Evolutionary conservation across 2,113 vertebrate species (phyloP).

Genomic region (Plecotus auritus): DNA sequence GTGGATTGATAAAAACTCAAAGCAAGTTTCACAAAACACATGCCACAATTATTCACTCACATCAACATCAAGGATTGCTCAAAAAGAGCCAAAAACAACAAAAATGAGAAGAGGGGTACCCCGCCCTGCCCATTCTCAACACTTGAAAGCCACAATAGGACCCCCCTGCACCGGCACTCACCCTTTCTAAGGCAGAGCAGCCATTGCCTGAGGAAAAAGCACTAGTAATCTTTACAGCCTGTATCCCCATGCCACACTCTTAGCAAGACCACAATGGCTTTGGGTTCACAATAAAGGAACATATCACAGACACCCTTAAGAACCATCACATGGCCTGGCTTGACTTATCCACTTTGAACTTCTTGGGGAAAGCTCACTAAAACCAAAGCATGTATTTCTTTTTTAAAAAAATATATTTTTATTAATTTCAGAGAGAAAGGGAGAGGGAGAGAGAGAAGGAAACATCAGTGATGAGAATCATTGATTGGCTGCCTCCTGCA

Average conservation of each 20-base stretch:
- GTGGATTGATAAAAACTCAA: constrained; percentile 15
- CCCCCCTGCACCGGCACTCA: constrained; percentile 49
- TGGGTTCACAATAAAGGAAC: neutral
- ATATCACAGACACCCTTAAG: neutral
- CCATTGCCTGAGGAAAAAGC: constrained; percentile 64
- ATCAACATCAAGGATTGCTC: constrained; percentile 5
- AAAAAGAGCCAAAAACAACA: neutral
- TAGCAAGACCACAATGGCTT: neutral
- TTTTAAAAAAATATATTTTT: too few species aligned
- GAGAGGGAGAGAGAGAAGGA: too few species aligned
- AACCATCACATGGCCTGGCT: neutral
- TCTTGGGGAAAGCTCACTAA: neutral
- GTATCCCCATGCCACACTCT: neutral
- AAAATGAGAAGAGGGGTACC: neutral
- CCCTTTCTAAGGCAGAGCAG: constrained; percentile 63
- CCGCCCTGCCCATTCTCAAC: constrained; percentile 50
- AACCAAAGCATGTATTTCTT: neutral
- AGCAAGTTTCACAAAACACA: constrained; percentile 40
- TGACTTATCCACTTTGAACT: neutral
- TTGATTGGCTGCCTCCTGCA: too few species aligned
- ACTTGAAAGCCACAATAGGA: constrained; percentile 68
- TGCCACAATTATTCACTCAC: constrained; percentile 65
- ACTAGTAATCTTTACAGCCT: neutral
- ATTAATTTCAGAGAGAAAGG: too few species aligned
- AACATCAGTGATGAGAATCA: too few species aligned